phyloP scores from a whole-genome alignment of 2,888 invertebrate genomes.

The Hemicrepidius hirtus region DNA sequence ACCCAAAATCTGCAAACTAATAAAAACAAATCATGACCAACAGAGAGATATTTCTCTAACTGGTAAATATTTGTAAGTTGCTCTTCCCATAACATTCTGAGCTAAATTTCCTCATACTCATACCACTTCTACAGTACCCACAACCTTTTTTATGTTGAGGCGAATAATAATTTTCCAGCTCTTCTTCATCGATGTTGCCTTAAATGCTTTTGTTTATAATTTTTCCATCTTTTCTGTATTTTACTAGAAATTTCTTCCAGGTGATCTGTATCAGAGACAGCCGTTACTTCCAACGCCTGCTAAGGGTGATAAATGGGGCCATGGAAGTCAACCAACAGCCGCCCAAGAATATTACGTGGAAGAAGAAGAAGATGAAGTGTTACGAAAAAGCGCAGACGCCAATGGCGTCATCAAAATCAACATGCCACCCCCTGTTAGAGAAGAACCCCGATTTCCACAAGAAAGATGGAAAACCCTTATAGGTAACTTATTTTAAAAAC shows the following conservation, averaged over 20 bases:
- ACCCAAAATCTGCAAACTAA: too few relatives aligned
- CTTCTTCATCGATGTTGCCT: too few relatives aligned
- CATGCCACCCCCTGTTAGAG: conserved; percentile 80
- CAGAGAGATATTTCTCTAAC: too few relatives aligned
- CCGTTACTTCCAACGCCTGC: conserved; percentile 74
- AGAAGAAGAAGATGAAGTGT: conserved; percentile 72
- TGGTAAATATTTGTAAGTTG: too few relatives aligned
- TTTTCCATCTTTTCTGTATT: too few relatives aligned
- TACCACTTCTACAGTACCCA: too few relatives aligned
- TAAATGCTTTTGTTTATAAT: too few relatives aligned
- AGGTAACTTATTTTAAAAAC: conserved; percentile 67
- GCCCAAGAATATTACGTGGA: conserved; percentile 72
- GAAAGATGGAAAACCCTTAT: conserved; percentile 88
- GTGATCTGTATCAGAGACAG: conserved; percentile 78
- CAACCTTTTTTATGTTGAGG: too few relatives aligned
- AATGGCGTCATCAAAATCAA: conserved; percentile 78
- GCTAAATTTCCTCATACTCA: too few relatives aligned
- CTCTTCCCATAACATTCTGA: too few relatives aligned
- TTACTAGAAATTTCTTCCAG: conserved; percentile 52
- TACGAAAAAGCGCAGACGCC: conserved; percentile 67
- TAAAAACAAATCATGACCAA: too few relatives aligned
- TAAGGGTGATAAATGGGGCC: conserved; percentile 73
- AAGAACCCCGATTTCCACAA: conserved; percentile 86
- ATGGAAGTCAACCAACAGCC: conserved; percentile 64
- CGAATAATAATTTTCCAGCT: too few relatives aligned